phyloP scores from a whole-genome alignment of 2,113 vertebrate genomes.

The Salvelinus namaycush region DNA sequence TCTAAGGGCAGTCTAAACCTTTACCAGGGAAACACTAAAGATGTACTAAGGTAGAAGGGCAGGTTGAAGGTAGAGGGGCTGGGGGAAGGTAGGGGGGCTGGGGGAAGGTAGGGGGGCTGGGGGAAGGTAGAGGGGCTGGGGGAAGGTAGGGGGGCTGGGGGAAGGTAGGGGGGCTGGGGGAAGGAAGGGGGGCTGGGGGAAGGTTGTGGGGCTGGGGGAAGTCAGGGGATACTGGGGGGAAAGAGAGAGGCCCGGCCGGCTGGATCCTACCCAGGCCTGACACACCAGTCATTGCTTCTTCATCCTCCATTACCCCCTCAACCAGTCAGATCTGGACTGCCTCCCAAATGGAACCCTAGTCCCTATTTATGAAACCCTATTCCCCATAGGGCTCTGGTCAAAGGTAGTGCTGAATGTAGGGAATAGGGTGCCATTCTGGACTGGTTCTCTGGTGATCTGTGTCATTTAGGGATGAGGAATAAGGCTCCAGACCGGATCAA shows the following conservation, averaged over 20 bases:
- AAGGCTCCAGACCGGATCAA: slow-evolving; percentile 89
- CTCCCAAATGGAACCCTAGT: no score
- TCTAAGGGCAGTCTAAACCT: slow-evolving; percentile 93
- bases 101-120: no score
- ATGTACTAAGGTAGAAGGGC: slow-evolving; percentile 70
- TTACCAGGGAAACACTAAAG: slow-evolving; percentile 81
- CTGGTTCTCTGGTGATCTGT: slow-evolving; percentile 62
- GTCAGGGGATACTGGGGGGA: neutral
- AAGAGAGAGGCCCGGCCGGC: neutral
- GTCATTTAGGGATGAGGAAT: slow-evolving; percentile 93
- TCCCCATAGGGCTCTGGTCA: no score
- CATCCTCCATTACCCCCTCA: slow-evolving; percentile 72
- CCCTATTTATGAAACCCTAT: no score
- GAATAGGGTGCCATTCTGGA: no score
- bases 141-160: no score
- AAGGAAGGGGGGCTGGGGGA: no score
- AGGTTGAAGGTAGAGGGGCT: neutral
- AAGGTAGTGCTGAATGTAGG: no score
- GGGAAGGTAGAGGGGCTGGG: no score
- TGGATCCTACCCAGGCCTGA: slow-evolving; percentile 55
- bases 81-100: neutral
- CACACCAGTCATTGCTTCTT: slow-evolving; percentile 72
- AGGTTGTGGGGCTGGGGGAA: neutral
- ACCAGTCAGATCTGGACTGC: slow-evolving; percentile 64
- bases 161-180: neutral